Base-by-base conservation (phyloP, 2,888 invertebrate genomes). In the Thymelicus sylvestris region DNA sequence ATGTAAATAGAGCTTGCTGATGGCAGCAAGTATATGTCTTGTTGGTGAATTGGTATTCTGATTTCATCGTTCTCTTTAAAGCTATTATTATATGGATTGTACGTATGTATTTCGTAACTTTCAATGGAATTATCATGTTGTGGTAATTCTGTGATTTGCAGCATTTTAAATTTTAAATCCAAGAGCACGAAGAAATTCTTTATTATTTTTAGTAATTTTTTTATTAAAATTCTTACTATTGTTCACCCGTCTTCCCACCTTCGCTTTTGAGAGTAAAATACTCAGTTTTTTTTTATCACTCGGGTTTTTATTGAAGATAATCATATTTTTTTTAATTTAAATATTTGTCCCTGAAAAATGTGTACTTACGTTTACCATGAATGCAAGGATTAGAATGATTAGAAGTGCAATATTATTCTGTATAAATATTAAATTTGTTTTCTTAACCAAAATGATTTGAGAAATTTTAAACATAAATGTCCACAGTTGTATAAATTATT, bases 31-130 rank as follows among this genome's bases (percentile, higher is more conserved):
- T 73, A 73, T 12, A 66, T 31, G 15, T 73, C 74, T 71, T 74
- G 69, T 41, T 73, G 74, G 19, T 75, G 71, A 47, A 73, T 71
- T 38, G 73, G 62, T 19, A 71, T 73, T 65, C 74, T 69, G 47
- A 76, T 74, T 71, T 76, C 74, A 73, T 76, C 76, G 44, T 76
- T 76, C 69, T 75, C 72, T 39, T 62, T 74, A 38, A 74, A 76
- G 41, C 71, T 73, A 59, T 71, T 76, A 44, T 62, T 73, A 52
- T 76, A 76, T 13, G 74, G 74, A 67, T 75, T 76, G 38, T 76
- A 76, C 7, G 73, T 52, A 71, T 74, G 74, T 55, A 68, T 60
- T 72, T 74, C 73, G 68, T 71, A 76, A 71, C 73, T 74, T 67
- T 70, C 74, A 8, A 76, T 73, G 2, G 73, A 71, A 66, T 60